Evolutionary conservation across 2,113 vertebrate species (phyloP).

Genomic region (Sturnira hondurensis): DNA sequence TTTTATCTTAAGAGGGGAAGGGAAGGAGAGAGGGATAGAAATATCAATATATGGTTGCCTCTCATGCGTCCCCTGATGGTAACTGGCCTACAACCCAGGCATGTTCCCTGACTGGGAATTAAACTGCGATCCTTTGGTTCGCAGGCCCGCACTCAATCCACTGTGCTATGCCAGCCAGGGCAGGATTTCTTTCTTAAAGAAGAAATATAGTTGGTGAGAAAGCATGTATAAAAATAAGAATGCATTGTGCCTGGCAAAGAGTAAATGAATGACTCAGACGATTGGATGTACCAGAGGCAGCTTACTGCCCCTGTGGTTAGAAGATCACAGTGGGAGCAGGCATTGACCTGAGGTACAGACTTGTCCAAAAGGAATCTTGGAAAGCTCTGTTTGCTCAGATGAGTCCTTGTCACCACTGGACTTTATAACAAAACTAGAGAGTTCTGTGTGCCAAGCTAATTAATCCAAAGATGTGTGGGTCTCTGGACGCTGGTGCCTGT

Average conservation of each 20-base stretch:
- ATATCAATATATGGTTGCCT: too few species aligned
- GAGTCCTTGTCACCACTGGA: neutral
- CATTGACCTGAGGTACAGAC: neutral
- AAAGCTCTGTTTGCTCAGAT: neutral
- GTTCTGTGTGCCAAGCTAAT: neutral
- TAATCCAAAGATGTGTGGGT: neutral
- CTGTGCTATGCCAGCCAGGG: too few species aligned
- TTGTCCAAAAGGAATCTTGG: neutral
- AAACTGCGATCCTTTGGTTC: too few species aligned
- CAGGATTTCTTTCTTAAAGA: constrained; percentile 13
- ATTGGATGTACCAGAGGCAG: neutral
- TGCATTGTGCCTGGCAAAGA: neutral
- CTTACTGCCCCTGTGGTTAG: neutral
- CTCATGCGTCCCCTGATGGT: too few species aligned
- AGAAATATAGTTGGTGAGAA: constrained; percentile 10
- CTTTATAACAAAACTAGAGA: neutral
- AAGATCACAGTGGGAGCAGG: neutral
- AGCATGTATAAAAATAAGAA: neutral
- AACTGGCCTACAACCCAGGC: too few species aligned
- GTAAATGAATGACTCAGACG: neutral
- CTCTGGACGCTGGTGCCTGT: neutral
- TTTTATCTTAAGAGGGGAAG: too few species aligned
- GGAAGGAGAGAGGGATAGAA: too few species aligned
- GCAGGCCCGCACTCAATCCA: too few species aligned
- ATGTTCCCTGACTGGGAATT: too few species aligned